Conservation (phyloP, 2,113 vertebrate species). For the Myrmecophaga tridactyla region DNA sequence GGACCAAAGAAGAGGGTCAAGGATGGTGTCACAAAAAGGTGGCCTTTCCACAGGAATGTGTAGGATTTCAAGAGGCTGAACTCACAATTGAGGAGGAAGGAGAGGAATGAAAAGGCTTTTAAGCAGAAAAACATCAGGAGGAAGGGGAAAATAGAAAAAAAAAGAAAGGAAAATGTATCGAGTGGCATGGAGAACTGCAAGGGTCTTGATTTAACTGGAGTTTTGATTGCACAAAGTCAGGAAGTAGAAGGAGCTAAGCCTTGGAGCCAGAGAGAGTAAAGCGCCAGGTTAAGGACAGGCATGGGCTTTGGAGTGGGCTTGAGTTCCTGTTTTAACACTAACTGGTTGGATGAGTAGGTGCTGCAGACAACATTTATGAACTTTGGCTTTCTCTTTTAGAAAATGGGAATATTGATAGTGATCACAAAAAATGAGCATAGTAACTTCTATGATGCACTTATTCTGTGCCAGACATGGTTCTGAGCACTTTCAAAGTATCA, state of each 20-base stretch:
- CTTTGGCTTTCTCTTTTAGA: not conserved
- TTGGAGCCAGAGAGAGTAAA: not conserved
- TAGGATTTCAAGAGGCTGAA: constrained; percentile 46
- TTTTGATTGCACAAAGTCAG: not conserved
- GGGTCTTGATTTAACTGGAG: not conserved
- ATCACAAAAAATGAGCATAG: not conserved
- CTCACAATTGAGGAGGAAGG: constrained; percentile 13
- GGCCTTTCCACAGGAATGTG: not conserved
- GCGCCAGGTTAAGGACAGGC: not conserved
- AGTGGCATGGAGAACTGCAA: not conserved
- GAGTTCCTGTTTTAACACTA: not conserved
- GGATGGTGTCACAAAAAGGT: not conserved
- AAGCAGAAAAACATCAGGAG: not conserved
- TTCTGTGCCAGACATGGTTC: not conserved
- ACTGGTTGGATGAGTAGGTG: not conserved
- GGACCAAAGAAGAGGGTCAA: not conserved
- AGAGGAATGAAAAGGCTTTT: not conserved
- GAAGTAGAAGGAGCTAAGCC: not conserved
- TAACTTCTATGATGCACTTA: not conserved
- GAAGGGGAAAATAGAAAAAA: not conserved
- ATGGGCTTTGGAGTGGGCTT: not conserved
- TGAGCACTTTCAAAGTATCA: not conserved
- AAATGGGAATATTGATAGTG: not conserved
- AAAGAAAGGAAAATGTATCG: not conserved
- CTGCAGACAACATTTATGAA: not conserved